Evolutionary conservation across 2,797 vertebrate species (phyloP).

Genomic region (Tiaroga cobitis): DNA sequence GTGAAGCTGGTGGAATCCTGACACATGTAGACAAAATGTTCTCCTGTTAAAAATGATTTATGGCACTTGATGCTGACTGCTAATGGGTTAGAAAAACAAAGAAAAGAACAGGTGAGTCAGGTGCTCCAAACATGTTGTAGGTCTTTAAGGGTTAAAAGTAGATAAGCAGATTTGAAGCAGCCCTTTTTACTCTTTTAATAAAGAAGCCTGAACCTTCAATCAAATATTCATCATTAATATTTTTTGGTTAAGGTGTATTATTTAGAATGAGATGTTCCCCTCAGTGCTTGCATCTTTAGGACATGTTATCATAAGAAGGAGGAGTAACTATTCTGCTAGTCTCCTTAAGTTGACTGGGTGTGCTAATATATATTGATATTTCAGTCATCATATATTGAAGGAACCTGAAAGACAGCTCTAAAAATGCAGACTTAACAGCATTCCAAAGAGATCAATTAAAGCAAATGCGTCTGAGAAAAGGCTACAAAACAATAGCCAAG

Average conservation of each 20-base stretch:
- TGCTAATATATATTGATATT: slow-evolving; percentile 34
- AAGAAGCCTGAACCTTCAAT: slow-evolving; percentile 25
- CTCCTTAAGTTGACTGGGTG: slow-evolving; percentile 7
- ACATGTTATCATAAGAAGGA: slow-evolving; percentile 11
- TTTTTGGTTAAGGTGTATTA: slow-evolving; percentile 22
- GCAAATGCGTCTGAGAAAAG: slow-evolving; percentile 1
- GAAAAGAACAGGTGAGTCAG: too few species aligned
- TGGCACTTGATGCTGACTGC: too few species aligned
- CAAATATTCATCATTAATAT: slow-evolving; percentile 35
- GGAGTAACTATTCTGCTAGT: neutral
- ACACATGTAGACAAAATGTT: too few species aligned
- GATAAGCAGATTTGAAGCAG: neutral
- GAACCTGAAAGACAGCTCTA: slow-evolving; percentile 2
- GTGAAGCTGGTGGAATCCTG: too few species aligned
- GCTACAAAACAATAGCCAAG: neutral
- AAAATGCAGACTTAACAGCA: slow-evolving; percentile 7
- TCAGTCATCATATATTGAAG: neutral
- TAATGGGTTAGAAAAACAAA: too few species aligned
- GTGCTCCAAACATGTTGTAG: too few species aligned
- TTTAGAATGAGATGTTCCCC: slow-evolving; percentile 9
- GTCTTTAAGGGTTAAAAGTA: neutral
- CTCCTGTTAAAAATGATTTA: too few species aligned
- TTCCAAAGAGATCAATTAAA: slow-evolving; percentile 4
- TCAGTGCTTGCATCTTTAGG: slow-evolving; percentile 3
- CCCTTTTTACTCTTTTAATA: slow-evolving; percentile 3